Base-by-base conservation (phyloP, 2,888 invertebrate genomes). In the Julus scanicus region DNA sequence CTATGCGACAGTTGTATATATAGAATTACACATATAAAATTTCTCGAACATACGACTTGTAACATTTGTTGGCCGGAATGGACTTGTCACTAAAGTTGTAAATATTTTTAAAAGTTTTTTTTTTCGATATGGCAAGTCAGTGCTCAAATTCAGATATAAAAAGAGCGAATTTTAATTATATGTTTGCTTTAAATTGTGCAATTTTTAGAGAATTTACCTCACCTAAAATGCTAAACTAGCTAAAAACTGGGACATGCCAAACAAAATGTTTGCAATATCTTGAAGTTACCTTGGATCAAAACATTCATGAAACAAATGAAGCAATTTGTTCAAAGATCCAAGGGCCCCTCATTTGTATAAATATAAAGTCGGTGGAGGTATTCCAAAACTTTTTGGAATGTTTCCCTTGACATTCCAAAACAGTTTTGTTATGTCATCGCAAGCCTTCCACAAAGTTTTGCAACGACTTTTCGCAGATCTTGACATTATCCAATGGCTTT, bases 1-100 rank as follows among this genome's bases (percentile, higher is more conserved):
- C 8, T 63, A n/a, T 63, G 63, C 17, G 63, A 63, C 20, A 63
- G 53, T 53, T 63, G 63, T 63, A 63, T 63, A 49, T 11, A 63
- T 63, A 63, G 63, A n/a, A 63, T 44, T 8, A 63, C 17, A n/a
- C 63, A 63, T 63, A 20, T 63, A 63, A 63, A 63, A 63, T 63
- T 17, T 57, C 63, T 20, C n/a, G 20, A 2, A 20, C n/a, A n/a
- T 20, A 20, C 20, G 20, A 20, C 20, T 63, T 63, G 4, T 63
- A 20, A n/a, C 63, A 63, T 63, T n/a, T 63, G 63, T 20, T 63
- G 63, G 20, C 1, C 20, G n/a, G 2, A 20, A 63, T 63, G 20
- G 63, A 6, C 63, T 20, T 63, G 63, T 17, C 63, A 63, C 20
- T 63, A 20, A 63, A 8, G 20, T 63, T 63, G 63, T 63, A 63